phyloP scores from a whole-genome alignment of 2,888 invertebrate genomes.

The Noctua janthe region DNA sequence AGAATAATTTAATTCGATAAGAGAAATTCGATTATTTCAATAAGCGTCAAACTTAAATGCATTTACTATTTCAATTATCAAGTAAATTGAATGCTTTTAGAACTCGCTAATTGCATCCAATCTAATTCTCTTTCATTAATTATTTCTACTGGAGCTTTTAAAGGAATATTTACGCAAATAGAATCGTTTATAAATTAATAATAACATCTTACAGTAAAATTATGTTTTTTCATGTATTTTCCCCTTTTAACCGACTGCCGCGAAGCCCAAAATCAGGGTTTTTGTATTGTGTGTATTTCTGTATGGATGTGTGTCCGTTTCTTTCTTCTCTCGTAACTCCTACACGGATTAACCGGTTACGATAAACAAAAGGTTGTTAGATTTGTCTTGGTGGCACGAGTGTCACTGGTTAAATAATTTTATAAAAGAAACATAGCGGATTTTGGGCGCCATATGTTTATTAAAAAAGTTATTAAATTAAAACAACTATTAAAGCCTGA shows the following conservation, averaged over 20 bases:
- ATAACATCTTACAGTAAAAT: background rate
- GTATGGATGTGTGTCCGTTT: background rate
- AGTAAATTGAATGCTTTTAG: constrained; percentile 1
- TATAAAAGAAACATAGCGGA: background rate
- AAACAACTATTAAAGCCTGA: background rate
- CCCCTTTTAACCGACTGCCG: background rate
- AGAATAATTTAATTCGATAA: background rate
- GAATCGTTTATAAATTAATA: background rate
- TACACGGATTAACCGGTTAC: background rate
- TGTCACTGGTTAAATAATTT: background rate
- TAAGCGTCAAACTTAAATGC: constrained; percentile 22
- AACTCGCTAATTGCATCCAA: background rate
- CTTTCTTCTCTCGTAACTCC: background rate
- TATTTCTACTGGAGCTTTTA: background rate
- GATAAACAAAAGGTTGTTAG: background rate
- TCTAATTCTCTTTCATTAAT: background rate
- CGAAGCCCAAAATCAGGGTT: background rate
- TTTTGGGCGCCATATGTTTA: background rate
- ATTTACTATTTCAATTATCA: constrained; percentile 23
- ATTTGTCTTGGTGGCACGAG: background rate
- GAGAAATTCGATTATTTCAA: constrained; percentile 11
- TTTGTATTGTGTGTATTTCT: background rate
- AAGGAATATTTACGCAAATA: background rate
- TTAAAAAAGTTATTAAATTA: background rate
- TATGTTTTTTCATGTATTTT: background rate